These are phyloP conservation scores for Thalassophryne amazonica DNA, from an alignment of 2,797 vertebrate genomes.

Conservation along the genomic window DNA sequence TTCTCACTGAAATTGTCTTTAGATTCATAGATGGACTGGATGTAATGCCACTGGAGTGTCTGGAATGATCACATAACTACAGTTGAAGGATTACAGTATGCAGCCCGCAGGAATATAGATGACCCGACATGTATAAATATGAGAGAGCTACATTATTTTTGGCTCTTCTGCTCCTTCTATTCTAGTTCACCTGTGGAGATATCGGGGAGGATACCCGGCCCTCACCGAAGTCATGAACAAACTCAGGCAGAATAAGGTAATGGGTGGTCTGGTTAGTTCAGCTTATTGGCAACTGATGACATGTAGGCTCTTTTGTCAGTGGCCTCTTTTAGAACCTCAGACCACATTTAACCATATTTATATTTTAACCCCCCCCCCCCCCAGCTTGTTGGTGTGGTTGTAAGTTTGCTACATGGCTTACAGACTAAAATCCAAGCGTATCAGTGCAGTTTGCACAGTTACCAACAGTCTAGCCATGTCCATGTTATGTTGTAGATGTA, in stretches of 20 bases:
- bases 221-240: conserved; percentile 99
- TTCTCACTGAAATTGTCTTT: too few species aligned
- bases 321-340: conserved; percentile 11
- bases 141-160: conserved; percentile 40
- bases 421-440: not conserved
- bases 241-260: conserved; percentile 92
- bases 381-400: not conserved
- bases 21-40: too few species aligned
- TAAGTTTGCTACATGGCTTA: not conserved
- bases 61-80: not conserved
- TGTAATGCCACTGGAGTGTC: too few species aligned
- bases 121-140: not conserved
- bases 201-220: conserved; percentile 95
- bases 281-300: not conserved
- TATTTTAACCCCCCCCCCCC: too few species aligned
- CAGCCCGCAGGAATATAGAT: not conserved
- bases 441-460: conserved; percentile 3
- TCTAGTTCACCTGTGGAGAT: conserved; percentile 95
- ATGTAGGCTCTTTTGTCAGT: conserved; percentile 2
- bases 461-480: too few species aligned
- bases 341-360: not conserved
- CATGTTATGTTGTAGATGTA: too few species aligned
- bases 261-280: conserved; percentile 29
- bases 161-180: conserved; percentile 61
- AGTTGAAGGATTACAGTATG: not conserved